Percentiles rank a stretch among this genome's conserved stretches.
phyloP scores from a whole-genome alignment of 1,140 invertebrate species.

The Rhagoletis pomonella region DNA sequence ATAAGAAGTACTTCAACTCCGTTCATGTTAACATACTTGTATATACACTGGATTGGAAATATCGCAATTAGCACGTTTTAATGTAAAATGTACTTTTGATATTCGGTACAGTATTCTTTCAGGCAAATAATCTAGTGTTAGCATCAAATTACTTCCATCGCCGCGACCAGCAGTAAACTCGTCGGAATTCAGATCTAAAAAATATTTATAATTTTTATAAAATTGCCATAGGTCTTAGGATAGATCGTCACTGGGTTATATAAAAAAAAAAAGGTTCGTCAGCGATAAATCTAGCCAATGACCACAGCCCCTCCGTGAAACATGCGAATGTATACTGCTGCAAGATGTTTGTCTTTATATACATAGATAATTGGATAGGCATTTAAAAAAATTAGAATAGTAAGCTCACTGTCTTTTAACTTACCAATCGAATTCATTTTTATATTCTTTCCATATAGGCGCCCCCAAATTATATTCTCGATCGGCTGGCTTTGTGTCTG shows the following conservation, averaged over 20 bases:
- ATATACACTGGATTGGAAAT: conserved; percentile 71
- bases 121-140: conserved; percentile 68
- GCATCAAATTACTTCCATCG: conserved; percentile 67
- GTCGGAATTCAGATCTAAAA: conserved; percentile 68
- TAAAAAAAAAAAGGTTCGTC: no score
- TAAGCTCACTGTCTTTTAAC: not conserved
- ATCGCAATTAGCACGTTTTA: conserved; percentile 67
- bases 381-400: no score
- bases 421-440: conserved; percentile 72
- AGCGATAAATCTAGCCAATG: no score
- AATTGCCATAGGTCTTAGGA: not conserved
- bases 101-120: conserved; percentile 71
- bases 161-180: conserved; percentile 69
- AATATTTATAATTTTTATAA: not conserved
- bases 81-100: conserved; percentile 71
- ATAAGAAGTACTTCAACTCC: not conserved
- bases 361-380: not conserved
- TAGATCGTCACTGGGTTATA: no score
- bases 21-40: conserved; percentile 61
- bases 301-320: no score
- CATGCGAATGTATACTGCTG: not conserved
- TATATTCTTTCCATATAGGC: conserved; percentile 71
- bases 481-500: conserved; percentile 71
- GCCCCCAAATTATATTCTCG: conserved; percentile 70
- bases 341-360: conserved; percentile 1